phyloP scores from a whole-genome alignment of 2,888 invertebrate genomes.

The Drosophila subsilvestris region DNA sequence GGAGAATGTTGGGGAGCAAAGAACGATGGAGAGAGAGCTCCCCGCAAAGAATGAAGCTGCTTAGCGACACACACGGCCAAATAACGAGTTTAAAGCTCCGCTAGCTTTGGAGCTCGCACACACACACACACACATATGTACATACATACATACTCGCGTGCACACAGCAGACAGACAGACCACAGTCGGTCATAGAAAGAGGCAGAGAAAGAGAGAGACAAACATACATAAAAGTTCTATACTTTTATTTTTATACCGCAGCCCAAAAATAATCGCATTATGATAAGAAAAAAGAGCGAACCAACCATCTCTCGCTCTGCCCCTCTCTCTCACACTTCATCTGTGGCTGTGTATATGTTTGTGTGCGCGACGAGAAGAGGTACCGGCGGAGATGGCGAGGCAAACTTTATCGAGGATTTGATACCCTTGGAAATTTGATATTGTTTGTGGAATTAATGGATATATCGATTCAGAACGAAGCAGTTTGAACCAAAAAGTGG shows the following conservation, averaged over 20 bases:
- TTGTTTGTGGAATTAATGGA: too few species aligned
- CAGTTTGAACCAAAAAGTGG: not conserved
- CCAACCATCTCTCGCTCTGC: not conserved
- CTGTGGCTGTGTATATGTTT: constrained; percentile 6
- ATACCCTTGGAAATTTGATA: constrained; percentile 23
- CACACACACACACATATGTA: constrained; percentile 19
- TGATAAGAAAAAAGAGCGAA: constrained; percentile 60
- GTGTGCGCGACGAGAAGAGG: constrained; percentile 39
- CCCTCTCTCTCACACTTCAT: constrained; percentile 3
- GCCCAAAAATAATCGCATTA: constrained; percentile 71
- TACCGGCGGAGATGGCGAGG: constrained; percentile 32
- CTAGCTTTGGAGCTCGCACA: constrained; percentile 55
- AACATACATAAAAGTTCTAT: constrained; percentile 60
- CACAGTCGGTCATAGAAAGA: not conserved
- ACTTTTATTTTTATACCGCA: constrained; percentile 56
- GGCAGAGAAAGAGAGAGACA: not conserved
- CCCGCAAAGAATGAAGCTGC: constrained; percentile 53
- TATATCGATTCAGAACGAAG: not conserved
- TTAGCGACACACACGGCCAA: constrained; percentile 46
- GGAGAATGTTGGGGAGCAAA: constrained; percentile 10
- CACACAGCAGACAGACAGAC: constrained; percentile 11
- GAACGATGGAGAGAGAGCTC: constrained; percentile 17
- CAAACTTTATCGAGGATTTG: constrained; percentile 11
- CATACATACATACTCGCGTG: not conserved
- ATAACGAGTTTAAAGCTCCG: constrained; percentile 75